A percentile compares a stretch with the other conserved stretches of the same genome.
These are phyloP conservation scores for Metellina segmentata DNA, from an alignment of 2,888 invertebrate species.

Conservation along the genomic window DNA sequence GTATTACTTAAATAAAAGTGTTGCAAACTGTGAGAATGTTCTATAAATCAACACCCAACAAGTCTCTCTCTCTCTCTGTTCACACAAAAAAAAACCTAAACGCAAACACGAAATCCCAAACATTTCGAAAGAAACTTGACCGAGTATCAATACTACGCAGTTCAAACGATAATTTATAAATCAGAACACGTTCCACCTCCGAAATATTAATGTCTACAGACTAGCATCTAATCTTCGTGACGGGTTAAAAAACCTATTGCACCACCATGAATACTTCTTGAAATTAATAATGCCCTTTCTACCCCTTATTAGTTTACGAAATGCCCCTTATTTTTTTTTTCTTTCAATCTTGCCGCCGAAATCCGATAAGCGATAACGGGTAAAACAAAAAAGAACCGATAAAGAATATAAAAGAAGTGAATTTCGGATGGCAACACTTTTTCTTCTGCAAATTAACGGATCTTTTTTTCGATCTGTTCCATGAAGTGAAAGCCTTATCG, in stretches of 20 bases:
- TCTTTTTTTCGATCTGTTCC: neutral
- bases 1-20: neutral
- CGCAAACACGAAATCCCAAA: neutral
- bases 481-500: neutral
- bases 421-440: neutral
- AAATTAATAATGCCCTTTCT: constrained; percentile 25
- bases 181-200: neutral
- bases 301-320: neutral
- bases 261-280: neutral
- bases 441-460: constrained; percentile 29
- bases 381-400: neutral
- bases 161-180: neutral
- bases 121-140: neutral
- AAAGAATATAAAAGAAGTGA: neutral
- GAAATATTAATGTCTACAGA: neutral
- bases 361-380: constrained; percentile 12
- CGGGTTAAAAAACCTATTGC: constrained; percentile 27
- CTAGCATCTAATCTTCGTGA: constrained; percentile 7
- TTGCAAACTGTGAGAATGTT: neutral
- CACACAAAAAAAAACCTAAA: neutral
- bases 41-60: neutral
- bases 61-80: neutral
- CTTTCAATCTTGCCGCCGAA: neutral
- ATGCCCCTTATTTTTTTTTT: neutral
- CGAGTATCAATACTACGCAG: neutral